Conservation (phyloP, 2,888 invertebrate species). For the Netelia melanura region DNA sequence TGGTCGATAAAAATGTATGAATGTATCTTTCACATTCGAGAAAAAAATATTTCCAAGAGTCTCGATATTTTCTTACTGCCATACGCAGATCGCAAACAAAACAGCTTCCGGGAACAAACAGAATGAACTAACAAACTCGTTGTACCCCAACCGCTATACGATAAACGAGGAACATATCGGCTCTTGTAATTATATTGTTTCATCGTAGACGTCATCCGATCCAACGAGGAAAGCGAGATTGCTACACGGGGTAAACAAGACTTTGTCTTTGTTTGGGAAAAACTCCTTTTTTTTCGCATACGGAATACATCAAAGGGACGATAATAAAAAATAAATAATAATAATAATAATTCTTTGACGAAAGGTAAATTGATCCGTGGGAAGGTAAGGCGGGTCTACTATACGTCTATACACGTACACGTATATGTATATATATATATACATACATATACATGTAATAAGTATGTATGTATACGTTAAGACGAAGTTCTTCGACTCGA, state of each 20-base stretch:
- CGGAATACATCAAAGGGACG: neutral
- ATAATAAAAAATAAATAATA: neutral
- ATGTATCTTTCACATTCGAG: too few relatives aligned
- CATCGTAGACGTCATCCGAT: neutral
- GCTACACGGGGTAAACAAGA: neutral
- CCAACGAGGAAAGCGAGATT: neutral
- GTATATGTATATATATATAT: too few relatives aligned
- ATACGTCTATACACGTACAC: too few relatives aligned
- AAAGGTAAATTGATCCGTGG: slow-evolving; percentile 21
- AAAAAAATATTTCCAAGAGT: slow-evolving; percentile 11
- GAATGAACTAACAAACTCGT: slow-evolving; percentile 30
- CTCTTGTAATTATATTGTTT: slow-evolving; percentile 33
- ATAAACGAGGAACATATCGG: slow-evolving; percentile 14
- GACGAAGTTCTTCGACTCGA: slow-evolving; percentile 57
- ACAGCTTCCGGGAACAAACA: slow-evolving; percentile 12
- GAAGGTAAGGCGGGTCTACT: too few relatives aligned
- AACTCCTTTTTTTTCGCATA: neutral
- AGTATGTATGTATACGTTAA: slow-evolving; percentile 15
- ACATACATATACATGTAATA: neutral
- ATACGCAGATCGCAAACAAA: neutral
- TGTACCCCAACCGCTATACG: slow-evolving; percentile 3
- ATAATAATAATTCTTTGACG: slow-evolving; percentile 21
- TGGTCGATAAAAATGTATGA: too few relatives aligned
- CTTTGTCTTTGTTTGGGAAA: neutral
- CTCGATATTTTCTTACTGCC: slow-evolving; percentile 23